A percentile compares a stretch with the other conserved stretches of the same genome.
phyloP scores from a whole-genome alignment of 2,888 invertebrate genomes.

The Mythimna ferrago region DNA sequence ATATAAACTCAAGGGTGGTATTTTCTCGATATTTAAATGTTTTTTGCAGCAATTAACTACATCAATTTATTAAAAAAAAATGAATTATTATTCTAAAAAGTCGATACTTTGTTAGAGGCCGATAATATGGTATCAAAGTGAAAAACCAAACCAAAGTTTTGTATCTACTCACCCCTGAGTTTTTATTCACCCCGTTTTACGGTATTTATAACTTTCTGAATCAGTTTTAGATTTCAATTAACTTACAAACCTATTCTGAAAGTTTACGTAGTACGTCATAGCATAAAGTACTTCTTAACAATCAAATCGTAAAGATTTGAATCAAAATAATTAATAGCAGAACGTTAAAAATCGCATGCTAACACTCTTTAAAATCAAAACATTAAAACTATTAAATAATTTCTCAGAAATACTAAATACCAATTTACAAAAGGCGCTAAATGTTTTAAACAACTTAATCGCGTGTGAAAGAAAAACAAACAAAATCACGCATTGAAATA shows the following conservation, averaged over 20 bases:
- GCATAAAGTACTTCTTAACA: not conserved
- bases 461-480: constrained; percentile 51
- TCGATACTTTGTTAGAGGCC: no score
- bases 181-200: no score
- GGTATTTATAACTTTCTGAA: not conserved
- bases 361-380: constrained; percentile 18
- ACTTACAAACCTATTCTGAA: not conserved
- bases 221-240: not conserved
- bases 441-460: constrained; percentile 29
- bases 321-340: constrained; percentile 18
- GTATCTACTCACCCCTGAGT: no score
- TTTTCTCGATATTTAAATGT: no score
- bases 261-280: not conserved
- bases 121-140: no score
- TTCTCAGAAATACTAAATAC: constrained; percentile 34
- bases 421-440: constrained; percentile 31
- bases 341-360: constrained; percentile 32
- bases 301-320: not conserved
- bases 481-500: constrained; percentile 40
- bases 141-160: no score
- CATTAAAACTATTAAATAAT: not conserved
- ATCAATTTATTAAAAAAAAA: no score
- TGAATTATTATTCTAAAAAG: no score
- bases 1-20: no score
- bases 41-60: no score